Evolutionary conservation across 2,797 vertebrate genomes (phyloP), one percentile per base, ranked within the genome.

Genomic region (Babyrousa celebensis): DNA sequence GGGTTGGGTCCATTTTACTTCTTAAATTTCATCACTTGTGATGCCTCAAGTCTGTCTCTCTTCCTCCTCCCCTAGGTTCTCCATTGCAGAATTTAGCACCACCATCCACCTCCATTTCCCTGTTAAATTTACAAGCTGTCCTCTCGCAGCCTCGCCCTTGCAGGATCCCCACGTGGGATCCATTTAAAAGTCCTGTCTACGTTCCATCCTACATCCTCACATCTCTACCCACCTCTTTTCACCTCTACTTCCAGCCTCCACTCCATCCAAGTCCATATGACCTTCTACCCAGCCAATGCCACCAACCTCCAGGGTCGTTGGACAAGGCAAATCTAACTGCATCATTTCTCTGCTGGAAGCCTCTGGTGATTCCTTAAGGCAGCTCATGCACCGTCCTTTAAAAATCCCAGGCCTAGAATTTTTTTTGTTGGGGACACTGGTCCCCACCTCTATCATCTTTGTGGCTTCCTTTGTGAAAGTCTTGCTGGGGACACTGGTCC

Each of bases 151-250:
- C 25, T 86, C 21, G 40, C 14, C 52, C 43, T 63, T 72, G 48
- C 5, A 63, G 14, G 18, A 60, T 12, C 40, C 6, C 6, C 32
- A n/a, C 27, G 12, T 25, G 5, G 8, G 62, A 21, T 18, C 56
- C 54, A 17, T 2, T 1, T 80, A 2, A 54, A 70, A 71, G 11
- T 4, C 23, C 14, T 5, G 3, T 48, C 27, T 4, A 0, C n/a
- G 17, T 78, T 32, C 29, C 25, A 9, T 23, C 40, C 63, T 16
- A 8, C 12, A 17, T 32, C 60, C 7, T 68, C 5, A 6, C 2
- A 62, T 20, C 52, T 77, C 48, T 12, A 6, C 4, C 27, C 21
- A 25, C 29, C 25, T 62, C 25, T 58, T 43, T 68, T 89, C 18
- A 20, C 54, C 23, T 40, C 5, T 3, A 15, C 56, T 77, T 67